Conservation (phyloP, 2,113 vertebrate genomes). For the Indicator indicator region DNA sequence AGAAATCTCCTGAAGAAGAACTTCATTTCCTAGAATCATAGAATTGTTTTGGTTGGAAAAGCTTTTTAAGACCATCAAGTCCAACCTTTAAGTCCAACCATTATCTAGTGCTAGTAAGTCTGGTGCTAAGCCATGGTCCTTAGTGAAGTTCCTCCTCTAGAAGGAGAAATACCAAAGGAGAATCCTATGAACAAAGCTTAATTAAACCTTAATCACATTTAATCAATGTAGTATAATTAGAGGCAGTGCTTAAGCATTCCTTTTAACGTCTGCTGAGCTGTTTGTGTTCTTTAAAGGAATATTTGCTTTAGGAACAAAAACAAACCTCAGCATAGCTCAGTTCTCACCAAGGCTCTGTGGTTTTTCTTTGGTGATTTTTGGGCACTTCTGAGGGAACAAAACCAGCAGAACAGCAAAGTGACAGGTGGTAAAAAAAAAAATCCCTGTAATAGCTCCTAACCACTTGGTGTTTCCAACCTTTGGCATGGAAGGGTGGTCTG, state of each 20-base stretch:
- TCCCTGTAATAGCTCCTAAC: background rate
- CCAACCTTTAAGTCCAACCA: too few species aligned
- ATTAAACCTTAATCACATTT: slow-evolving; percentile 50
- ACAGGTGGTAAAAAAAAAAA: background rate
- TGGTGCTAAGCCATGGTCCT: too few species aligned
- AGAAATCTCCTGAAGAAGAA: background rate
- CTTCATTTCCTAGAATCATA: background rate
- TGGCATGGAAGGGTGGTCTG: background rate
- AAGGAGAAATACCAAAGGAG: background rate
- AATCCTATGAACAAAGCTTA: background rate
- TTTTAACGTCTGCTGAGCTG: background rate
- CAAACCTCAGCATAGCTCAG: slow-evolving; percentile 16
- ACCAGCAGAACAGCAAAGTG: background rate
- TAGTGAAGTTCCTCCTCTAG: background rate
- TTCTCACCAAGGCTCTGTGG: slow-evolving; percentile 11
- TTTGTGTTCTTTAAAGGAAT: slow-evolving; percentile 61
- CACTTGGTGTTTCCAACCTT: background rate
- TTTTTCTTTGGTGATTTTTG: background rate
- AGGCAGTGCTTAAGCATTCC: slow-evolving; percentile 34
- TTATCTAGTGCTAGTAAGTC: too few species aligned
- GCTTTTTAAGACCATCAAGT: too few species aligned
- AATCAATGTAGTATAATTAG: slow-evolving; percentile 53
- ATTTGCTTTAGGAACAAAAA: slow-evolving; percentile 36
- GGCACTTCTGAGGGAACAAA: background rate
- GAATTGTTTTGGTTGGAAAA: too few species aligned